A percentile compares a stretch with the other conserved stretches of the same genome.
phyloP scores from a whole-genome alignment of 2,113 vertebrate species.

The Heptranchias perlo region DNA sequence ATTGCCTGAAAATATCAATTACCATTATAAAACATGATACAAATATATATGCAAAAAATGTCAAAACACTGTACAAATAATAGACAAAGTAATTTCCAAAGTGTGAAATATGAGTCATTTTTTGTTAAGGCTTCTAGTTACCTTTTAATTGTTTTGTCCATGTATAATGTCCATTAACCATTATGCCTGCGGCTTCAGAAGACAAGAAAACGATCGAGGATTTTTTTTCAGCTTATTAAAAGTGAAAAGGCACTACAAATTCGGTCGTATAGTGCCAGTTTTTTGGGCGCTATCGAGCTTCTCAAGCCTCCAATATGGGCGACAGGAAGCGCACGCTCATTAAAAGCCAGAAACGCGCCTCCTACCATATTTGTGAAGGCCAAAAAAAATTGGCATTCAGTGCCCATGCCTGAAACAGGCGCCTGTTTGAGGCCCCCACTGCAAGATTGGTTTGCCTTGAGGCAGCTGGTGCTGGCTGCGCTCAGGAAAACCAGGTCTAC shows the following conservation, averaged over 20 bases:
- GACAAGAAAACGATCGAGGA: not conserved
- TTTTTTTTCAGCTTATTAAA: not conserved
- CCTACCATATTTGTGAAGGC: not conserved
- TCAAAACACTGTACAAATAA: not conserved
- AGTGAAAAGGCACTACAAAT: not conserved
- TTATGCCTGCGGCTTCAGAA: not conserved
- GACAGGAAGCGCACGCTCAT: not conserved
- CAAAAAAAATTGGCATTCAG: too few species aligned
- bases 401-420: not conserved
- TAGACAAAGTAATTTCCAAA: not conserved
- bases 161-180: not conserved
- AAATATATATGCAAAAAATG: not conserved
- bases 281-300: not conserved
- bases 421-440: not conserved
- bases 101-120: not conserved
- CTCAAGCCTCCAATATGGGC: not conserved
- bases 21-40: not conserved
- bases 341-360: not conserved
- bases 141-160: not conserved
- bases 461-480: not conserved
- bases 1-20: not conserved
- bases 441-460: not conserved
- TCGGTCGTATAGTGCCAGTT: too few species aligned
- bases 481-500: not conserved
- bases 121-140: not conserved